Percentiles rank a stretch among this genome's conserved stretches.
Conservation (phyloP, 2,888 invertebrate genomes). For the Chymomyza amoena region DNA sequence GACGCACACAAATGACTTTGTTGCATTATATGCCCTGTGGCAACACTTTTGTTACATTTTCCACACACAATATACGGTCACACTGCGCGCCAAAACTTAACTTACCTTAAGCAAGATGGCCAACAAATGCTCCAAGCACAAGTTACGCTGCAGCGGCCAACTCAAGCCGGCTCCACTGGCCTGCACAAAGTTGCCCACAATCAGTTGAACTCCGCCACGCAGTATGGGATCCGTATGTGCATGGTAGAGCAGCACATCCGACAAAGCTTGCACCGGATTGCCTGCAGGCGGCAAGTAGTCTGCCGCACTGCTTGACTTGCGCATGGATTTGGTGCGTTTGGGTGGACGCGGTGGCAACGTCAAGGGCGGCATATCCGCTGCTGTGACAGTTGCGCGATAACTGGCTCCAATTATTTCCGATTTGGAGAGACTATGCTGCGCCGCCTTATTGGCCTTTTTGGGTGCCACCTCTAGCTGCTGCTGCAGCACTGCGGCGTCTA, state of each 20-base stretch:
- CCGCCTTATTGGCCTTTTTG: constrained; percentile 35
- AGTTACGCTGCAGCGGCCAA: constrained; percentile 44
- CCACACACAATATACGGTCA: background rate
- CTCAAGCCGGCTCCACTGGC: constrained; percentile 55
- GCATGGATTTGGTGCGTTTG: constrained; percentile 72
- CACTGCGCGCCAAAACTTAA: constrained; percentile 7
- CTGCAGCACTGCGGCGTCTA: constrained; percentile 68
- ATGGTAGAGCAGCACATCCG: constrained; percentile 76
- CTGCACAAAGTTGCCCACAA: constrained; percentile 77
- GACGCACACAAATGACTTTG: constrained; percentile 6
- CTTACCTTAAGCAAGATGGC: constrained; percentile 77
- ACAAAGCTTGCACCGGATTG: constrained; percentile 44
- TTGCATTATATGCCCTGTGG: background rate
- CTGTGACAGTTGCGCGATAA: constrained; percentile 52
- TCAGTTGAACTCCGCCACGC: constrained; percentile 77
- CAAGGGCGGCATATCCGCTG: constrained; percentile 64
- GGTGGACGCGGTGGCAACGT: constrained; percentile 64
- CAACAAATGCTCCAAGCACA: constrained; percentile 74
- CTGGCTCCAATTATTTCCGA: constrained; percentile 75
- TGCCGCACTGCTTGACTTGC: constrained; percentile 41
- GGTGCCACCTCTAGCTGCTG: constrained; percentile 34
- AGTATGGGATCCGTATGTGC: constrained; percentile 78
- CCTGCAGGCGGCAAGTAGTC: constrained; percentile 1
- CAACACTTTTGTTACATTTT: constrained; percentile 13
- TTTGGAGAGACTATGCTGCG: constrained; percentile 57